These are phyloP conservation scores for Drosophila dunni DNA, from an alignment of 1,140 invertebrate species.

Conservation along the genomic window DNA sequence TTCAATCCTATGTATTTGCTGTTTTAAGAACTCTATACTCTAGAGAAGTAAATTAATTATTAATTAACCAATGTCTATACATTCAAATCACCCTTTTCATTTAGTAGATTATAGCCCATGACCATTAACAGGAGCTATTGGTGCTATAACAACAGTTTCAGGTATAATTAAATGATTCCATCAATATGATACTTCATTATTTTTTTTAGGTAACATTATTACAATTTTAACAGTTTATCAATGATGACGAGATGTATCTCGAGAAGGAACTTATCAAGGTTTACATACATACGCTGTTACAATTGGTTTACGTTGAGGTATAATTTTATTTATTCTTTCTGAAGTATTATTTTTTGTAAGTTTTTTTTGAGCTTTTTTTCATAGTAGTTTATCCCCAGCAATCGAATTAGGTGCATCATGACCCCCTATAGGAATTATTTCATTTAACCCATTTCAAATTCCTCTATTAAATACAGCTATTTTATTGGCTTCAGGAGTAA, in stretches of 20 bases:
- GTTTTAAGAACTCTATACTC: conserved; percentile 85
- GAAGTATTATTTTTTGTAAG: conserved; percentile 55
- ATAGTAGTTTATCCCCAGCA: conserved; percentile 87
- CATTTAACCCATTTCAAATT: no score
- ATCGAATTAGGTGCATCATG: conserved; percentile 87
- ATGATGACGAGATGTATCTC: conserved; percentile 88
- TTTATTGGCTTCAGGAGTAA: no score
- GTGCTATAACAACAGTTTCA: background rate
- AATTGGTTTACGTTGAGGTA: conserved; percentile 84
- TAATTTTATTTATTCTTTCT: conserved; percentile 41
- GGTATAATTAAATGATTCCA: conserved; percentile 78
- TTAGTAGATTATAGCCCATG: conserved; percentile 86
- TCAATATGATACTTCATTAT: conserved; percentile 83
- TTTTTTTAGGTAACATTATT: conserved; percentile 85
- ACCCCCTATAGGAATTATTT: conserved; percentile 84
- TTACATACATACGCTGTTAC: conserved; percentile 33
- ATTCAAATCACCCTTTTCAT: conserved; percentile 85
- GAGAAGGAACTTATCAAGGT: background rate
- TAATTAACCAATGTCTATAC: conserved; percentile 1
- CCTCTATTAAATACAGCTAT: no score
- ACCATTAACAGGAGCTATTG: conserved; percentile 8
- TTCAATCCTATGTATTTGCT: conserved; percentile 87
- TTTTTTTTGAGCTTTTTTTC: conserved; percentile 86
- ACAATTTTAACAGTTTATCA: conserved; percentile 85
- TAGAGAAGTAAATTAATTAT: conserved; percentile 85